Evolutionary conservation across 2,888 invertebrate species (phyloP), one percentile per base, ranked within the genome.

Genomic region (Carpatolechia fugitivella): DNA sequence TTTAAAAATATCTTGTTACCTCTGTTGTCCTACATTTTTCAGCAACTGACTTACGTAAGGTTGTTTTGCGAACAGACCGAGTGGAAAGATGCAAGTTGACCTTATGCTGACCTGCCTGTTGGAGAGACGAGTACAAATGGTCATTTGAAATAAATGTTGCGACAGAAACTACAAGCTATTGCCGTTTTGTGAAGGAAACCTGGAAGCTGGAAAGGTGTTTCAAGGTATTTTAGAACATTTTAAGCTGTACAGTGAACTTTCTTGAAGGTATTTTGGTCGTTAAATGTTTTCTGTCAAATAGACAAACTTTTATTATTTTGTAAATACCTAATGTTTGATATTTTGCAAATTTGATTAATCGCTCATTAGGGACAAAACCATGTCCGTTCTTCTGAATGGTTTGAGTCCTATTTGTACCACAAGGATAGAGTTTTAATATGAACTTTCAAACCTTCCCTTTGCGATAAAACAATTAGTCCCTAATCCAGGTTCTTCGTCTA

Each of bases 121-220:
- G 16, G 16, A 16, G 10, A 33, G 48, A 48, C 48, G 33, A 48
- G 48, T 31, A 48, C 33, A 48, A 48, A 48, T 48, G 48, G 16
- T 33, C 33, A 33, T 48, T 48, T 33, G 48, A 33, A 48, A 48
- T 29, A 44, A 44, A 44, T 44, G 44, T 29, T 20, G n/a, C 29
- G n/a, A 44, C 44, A 44, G 44, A 29, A 44, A 44, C n/a, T 44
- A 24, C 14, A 44, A 44, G 44, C 13, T 13, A 11, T n/a, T 14
- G 5, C 18, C 18, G 11, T 41, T 16, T 41, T 16, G 8, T 18
- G 18, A 41, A 18, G 11, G n/a, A 11, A 20, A 20, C 20, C 11
- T 11, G 11, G 20, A 18, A 10, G 18, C 7, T 6, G 18, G n/a
- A 16, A 18, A 40, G 16, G 40, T 41, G 18, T 2, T 41, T n/a